phyloP scores from a whole-genome alignment of 2,888 invertebrate genomes.

The Tenthredo mesomela region DNA sequence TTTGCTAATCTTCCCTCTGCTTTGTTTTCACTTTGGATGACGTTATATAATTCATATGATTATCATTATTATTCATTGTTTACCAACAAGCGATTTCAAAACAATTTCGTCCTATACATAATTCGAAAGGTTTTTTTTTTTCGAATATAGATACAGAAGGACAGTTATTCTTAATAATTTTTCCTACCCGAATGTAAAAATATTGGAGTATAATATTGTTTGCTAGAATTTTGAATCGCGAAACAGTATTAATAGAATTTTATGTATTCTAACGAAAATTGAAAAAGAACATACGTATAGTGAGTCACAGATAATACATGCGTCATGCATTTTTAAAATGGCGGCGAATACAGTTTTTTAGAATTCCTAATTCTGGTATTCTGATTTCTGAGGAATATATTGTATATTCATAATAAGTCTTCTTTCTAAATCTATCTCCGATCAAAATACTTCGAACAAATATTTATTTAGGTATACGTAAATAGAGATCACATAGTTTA shows the following conservation, averaged over 20 bases:
- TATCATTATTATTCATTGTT: background rate
- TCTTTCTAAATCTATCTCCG: background rate
- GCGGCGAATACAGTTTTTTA: constrained; percentile 37
- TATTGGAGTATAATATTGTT: background rate
- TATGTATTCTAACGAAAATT: background rate
- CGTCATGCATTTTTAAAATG: constrained; percentile 34
- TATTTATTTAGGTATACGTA: background rate
- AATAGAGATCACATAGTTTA: background rate
- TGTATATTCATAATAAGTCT: background rate
- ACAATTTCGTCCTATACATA: too few species aligned
- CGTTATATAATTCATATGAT: background rate
- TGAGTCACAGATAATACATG: constrained; percentile 10
- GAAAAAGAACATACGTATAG: background rate
- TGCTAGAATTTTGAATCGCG: background rate
- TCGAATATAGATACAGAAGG: background rate
- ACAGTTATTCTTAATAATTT: background rate
- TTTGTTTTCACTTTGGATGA: background rate
- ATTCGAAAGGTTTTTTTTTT: background rate
- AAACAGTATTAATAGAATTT: background rate
- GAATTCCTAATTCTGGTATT: background rate
- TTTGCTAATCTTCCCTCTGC: background rate
- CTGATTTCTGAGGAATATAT: background rate
- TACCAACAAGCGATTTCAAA: constrained; percentile 3
- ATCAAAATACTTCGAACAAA: background rate
- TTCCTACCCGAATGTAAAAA: background rate